Evolutionary conservation across 2,888 invertebrate species (phyloP), one percentile per base, ranked within the genome.

Genomic region (Drosophila pegasa): DNA sequence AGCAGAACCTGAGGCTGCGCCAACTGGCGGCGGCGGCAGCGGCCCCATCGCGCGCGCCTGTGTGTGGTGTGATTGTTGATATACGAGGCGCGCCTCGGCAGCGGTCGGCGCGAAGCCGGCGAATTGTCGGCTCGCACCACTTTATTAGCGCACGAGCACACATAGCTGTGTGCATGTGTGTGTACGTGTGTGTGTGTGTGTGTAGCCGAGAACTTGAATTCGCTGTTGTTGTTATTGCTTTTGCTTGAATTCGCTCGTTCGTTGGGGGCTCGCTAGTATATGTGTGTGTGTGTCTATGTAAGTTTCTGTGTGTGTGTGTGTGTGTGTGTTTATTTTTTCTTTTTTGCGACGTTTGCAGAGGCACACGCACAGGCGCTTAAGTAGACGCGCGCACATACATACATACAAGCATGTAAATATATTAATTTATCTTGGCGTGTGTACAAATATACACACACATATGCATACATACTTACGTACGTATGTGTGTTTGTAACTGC

Each of bases 221-320:
- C 58, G 29, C 63, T 67, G 71, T 73, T 71, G 65, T 56, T 73
- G 37, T 63, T 81, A 25, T 54, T 78, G 45, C 56, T 47, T 18
- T 55, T 73, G 25, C 41, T 50, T n/a, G n/a, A n/a, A n/a, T n/a
- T n/a, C n/a, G n/a, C 18, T 18, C 48, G 31, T 69, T 75, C 61
- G 65, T 62, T 80, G 87, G 87, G 85, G 81, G 84, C 87, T 87
- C 78, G 81, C 12, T 77, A 57, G 29, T 33, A 27, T 62, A 51
- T 63, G 55, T 43, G 43, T 54, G 59, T 69, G 41, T 43, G 45
- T 20, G 8, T 14, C 18, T 18, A 20, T 35, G 4, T 12, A 14
- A 22, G 20, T 33, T 22, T 62, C 47, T 63, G 51, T 47, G 38
- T 52, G 55, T 72, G 27, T 48, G 60, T 31, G 22, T 29, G 31